Evolutionary conservation across 2,888 invertebrate genomes (phyloP).

Genomic region (Lithosia quadra): DNA sequence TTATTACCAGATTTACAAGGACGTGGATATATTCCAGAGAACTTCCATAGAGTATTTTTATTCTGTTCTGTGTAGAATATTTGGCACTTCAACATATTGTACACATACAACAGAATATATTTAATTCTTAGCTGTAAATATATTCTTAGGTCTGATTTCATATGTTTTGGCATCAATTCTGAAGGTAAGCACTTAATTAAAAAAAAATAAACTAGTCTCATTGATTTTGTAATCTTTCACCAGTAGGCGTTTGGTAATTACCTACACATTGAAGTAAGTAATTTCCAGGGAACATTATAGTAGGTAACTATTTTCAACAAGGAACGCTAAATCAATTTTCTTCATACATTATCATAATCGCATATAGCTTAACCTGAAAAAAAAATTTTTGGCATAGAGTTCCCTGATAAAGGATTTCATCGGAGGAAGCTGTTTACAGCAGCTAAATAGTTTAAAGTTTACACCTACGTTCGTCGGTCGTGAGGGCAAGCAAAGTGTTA

Average conservation of each 20-base stretch:
- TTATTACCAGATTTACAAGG: neutral
- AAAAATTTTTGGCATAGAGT: neutral
- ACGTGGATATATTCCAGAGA: neutral
- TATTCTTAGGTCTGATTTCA: conserved; percentile 27
- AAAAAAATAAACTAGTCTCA: neutral
- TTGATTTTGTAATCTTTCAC: neutral
- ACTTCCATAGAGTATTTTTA: neutral
- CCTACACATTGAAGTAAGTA: neutral
- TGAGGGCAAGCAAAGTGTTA: neutral
- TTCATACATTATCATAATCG: neutral
- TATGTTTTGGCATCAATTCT: conserved; percentile 12
- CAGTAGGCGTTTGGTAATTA: neutral
- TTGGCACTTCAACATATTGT: conserved; percentile 10
- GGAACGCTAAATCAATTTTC: no score
- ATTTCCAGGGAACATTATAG: no score
- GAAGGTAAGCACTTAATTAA: neutral
- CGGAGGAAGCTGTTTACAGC: neutral
- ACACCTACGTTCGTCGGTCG: neutral
- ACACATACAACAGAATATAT: conserved; percentile 6
- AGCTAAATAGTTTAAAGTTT: neutral
- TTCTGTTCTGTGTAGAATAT: neutral
- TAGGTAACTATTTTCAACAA: no score
- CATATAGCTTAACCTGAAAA: neutral
- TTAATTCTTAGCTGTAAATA: conserved; percentile 17
- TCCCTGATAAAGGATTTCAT: neutral